phyloP scores from a whole-genome alignment of 2,113 vertebrate species.

The Atlantisia rogersi region DNA sequence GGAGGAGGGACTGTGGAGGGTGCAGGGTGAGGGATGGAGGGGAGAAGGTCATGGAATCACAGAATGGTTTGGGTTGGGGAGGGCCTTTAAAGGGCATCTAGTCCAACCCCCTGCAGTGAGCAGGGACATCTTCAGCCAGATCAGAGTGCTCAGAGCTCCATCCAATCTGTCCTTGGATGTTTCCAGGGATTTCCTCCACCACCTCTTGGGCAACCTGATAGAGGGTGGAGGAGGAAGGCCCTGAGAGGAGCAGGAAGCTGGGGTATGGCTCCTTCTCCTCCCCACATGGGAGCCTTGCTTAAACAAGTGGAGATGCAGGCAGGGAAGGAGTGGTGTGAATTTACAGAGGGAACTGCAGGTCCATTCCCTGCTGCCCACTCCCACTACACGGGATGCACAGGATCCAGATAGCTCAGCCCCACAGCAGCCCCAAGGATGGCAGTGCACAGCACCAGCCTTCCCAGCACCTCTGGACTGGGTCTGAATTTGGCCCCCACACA shows the following conservation, averaged over 20 bases:
- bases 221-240: neutral
- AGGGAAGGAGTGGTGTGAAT: neutral
- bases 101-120: neutral
- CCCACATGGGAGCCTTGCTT: rapidly evolving
- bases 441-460: neutral
- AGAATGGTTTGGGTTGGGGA: neutral
- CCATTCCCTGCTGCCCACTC: rapidly evolving
- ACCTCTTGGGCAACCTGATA: neutral
- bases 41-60: neutral
- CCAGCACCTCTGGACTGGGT: neutral
- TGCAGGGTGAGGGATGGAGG: neutral
- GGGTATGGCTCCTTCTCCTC: neutral
- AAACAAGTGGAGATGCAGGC: neutral
- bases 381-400: neutral
- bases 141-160: neutral
- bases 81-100: neutral
- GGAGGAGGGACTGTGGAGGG: neutral
- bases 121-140: neutral
- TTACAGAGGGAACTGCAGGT: rapidly evolving
- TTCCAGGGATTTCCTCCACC: neutral
- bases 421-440: neutral
- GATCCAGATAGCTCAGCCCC: neutral
- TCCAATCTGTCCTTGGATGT: neutral
- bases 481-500: neutral
- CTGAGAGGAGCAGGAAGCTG: neutral